Base-by-base conservation (phyloP, 1,140 invertebrate species). In the Nasonia giraulti region DNA sequence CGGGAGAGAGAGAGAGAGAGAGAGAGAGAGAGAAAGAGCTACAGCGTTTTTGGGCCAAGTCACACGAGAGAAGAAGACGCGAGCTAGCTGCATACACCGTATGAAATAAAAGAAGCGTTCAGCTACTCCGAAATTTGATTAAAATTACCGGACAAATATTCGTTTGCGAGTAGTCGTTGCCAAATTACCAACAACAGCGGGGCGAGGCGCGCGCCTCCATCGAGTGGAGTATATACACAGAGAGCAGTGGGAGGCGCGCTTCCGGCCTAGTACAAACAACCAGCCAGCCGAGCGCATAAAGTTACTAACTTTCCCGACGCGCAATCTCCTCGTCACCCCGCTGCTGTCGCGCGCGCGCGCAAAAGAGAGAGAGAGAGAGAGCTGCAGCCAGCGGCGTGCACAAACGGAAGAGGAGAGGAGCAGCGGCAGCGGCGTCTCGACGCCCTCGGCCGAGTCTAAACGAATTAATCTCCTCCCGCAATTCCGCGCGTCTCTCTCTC, bases 191-290 rank as follows among this genome's bases (percentile, higher is more conserved):
- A 91, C 90, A 89, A 88, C 89, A 86, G 82, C 84, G 6, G 47
- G 10, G 8, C 23, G 12, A 33, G 10, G 44, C n/a, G n/a, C n/a
- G 6, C 10, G 6, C 14, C 2, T 31, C 7, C 20, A 8, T 47
- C 33, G 33, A 37, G 33, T 37, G 5, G 33, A 73, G 47, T 31
- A 23, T 47, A 69, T 69, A 69, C 31, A 50, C 1, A 87, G 86
- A 84, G 80, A 84, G 80, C 33, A 84, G 83, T 78, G 87, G 86
- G 86, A 84, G 89, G 87, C 33, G 33, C 86, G 90, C 88, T 91
- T 90, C 90, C 91, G 89, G 89, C 89, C 89, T 89, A 91, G 89
- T 91, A 89, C 90, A 92, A 91, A 91, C 91, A 91, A 90, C 87
- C 90, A 84, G 17, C 55, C 55, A 62, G 55, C 55, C 55, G 55